Percentiles rank a stretch among this genome's conserved stretches.
Conservation (phyloP, 2,888 invertebrate species). For the Hipparchia sbordonii region DNA sequence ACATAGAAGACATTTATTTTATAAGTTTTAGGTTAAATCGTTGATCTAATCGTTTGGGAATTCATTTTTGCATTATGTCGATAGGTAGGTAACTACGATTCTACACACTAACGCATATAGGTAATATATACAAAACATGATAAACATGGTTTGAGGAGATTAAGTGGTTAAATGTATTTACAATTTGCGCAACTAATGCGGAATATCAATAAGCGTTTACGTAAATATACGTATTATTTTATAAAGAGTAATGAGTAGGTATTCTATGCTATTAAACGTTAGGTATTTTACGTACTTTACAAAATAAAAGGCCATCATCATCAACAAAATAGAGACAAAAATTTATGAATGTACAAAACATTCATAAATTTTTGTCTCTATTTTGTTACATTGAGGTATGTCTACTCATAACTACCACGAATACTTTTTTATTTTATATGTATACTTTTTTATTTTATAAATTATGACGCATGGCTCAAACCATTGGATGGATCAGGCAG, state of each 20-base stretch:
- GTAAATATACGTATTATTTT: conserved; percentile 22
- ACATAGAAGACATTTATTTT: conserved; percentile 8
- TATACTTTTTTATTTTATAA: too few relatives aligned
- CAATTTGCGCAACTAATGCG: conserved; percentile 45
- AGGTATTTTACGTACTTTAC: background rate
- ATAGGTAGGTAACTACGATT: background rate
- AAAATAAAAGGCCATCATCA: background rate
- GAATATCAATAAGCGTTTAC: conserved; percentile 49
- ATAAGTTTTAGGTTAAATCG: conserved; percentile 13
- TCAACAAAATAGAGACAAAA: too few relatives aligned
- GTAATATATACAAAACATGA: conserved; percentile 33
- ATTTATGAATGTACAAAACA: too few relatives aligned
- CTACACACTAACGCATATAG: background rate
- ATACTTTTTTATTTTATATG: too few relatives aligned
- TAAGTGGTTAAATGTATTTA: conserved; percentile 46
- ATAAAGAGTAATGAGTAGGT: background rate
- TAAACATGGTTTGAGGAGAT: conserved; percentile 39
- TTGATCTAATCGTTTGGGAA: conserved; percentile 37
- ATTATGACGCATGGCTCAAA: too few relatives aligned
- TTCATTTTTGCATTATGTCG: conserved; percentile 32
- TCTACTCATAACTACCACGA: too few relatives aligned
- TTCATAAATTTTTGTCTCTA: background rate
- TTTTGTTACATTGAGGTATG: too few relatives aligned
- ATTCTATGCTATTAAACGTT: background rate
- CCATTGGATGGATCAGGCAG: too few relatives aligned